phyloP scores from a whole-genome alignment of 2,888 invertebrate species.

The Alentia gelatinosa region DNA sequence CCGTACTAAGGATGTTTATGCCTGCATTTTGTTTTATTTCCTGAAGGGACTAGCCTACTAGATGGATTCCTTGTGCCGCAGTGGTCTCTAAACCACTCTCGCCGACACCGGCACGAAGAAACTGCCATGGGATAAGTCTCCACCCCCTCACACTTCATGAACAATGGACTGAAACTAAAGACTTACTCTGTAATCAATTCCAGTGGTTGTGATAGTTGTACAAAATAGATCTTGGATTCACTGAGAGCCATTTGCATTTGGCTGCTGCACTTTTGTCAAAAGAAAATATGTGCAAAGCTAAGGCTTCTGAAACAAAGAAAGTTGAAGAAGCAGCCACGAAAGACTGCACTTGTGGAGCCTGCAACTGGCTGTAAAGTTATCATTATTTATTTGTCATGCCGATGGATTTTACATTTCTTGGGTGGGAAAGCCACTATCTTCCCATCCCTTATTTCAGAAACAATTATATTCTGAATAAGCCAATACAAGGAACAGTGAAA shows the following conservation, averaged over 20 bases:
- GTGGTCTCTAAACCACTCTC: neutral
- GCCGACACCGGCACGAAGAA: neutral
- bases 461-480: too few relatives aligned
- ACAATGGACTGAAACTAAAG: neutral
- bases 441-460: too few relatives aligned
- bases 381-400: too few relatives aligned
- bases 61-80: neutral
- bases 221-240: neutral
- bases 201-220: conserved; percentile 42
- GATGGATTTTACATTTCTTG: too few relatives aligned
- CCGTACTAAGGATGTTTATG: neutral
- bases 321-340: neutral
- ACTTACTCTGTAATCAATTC: conserved; percentile 4
- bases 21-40: neutral
- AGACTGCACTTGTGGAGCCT: neutral
- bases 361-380: neutral
- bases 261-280: neutral
- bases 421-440: too few relatives aligned
- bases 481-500: too few relatives aligned
- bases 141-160: neutral
- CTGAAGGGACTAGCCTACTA: conserved; percentile 10
- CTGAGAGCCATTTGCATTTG: too few relatives aligned
- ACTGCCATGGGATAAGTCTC: neutral
- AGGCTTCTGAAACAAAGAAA: neutral
- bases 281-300: neutral